Evolutionary conservation across 2,797 vertebrate species (phyloP).

Genomic region (Rhinogobio ventralis): DNA sequence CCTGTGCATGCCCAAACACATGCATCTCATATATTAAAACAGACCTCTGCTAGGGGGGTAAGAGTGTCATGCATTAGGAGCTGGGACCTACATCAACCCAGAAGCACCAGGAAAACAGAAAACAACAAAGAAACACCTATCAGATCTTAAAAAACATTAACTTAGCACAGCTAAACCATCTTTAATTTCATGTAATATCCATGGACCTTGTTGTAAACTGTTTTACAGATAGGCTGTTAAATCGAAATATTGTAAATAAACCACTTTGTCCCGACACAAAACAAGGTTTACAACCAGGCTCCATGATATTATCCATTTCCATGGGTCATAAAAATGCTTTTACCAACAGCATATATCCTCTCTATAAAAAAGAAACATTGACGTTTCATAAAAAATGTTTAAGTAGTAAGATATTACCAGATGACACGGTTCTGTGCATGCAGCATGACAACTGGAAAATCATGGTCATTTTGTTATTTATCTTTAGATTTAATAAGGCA

Average conservation of each 20-base stretch:
- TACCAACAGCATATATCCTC: conserved; percentile 29
- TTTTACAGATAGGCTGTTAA: conserved; percentile 9
- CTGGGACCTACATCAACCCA: background rate
- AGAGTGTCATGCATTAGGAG: conserved; percentile 38
- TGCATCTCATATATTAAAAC: conserved; percentile 53
- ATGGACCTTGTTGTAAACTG: conserved; percentile 29
- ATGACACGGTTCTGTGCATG: conserved; percentile 57
- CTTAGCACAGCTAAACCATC: background rate
- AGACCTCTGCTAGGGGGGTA: conserved; percentile 34
- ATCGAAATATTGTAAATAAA: conserved; percentile 1
- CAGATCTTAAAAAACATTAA: background rate
- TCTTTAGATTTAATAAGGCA: conserved; percentile 4
- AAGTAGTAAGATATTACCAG: conserved; percentile 27
- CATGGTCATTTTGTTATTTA: conserved; percentile 1
- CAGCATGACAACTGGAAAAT: conserved; percentile 58
- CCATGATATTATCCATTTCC: conserved; percentile 23
- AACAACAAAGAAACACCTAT: conserved; percentile 4
- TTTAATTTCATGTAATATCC: conserved; percentile 21
- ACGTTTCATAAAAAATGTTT: background rate
- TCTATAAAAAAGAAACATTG: conserved; percentile 19
- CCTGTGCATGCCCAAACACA: conserved; percentile 61
- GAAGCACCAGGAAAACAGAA: conserved; percentile 14
- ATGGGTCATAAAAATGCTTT: conserved; percentile 46
- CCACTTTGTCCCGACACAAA: conserved; percentile 12
- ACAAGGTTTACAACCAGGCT: conserved; percentile 38